A percentile compares a stretch with the other conserved stretches of the same genome.
Evolutionary conservation across 2,797 vertebrate genomes (phyloP).

Genomic region (Poecilia gillii): DNA sequence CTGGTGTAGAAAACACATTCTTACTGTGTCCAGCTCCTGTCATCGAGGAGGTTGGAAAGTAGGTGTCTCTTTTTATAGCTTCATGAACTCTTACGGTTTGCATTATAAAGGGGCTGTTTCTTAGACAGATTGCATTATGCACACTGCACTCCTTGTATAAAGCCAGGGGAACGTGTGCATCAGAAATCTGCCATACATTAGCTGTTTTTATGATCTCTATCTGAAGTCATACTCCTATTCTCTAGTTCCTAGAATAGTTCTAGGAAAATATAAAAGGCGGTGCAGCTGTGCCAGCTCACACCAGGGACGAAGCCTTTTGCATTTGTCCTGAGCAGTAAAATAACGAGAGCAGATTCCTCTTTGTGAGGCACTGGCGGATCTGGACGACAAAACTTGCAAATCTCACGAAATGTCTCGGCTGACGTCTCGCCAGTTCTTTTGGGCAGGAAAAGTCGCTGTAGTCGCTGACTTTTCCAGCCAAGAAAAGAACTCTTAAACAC

Average conservation of each 20-base stretch:
- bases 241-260: constrained; percentile 40
- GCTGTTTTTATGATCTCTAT: constrained; percentile 56
- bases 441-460: neutral
- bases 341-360: constrained; percentile 2
- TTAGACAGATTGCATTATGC: neutral
- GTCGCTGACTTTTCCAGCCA: neutral
- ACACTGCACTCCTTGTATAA: constrained; percentile 13
- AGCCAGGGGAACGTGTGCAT: constrained; percentile 18
- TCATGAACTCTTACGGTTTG: neutral
- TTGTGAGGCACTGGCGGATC: neutral
- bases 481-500: neutral
- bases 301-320: constrained; percentile 25
- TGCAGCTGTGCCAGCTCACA: constrained; percentile 38
- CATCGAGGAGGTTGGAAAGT: constrained; percentile 88
- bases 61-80: constrained; percentile 68
- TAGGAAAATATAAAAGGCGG: constrained; percentile 34
- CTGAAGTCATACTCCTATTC: constrained; percentile 58
- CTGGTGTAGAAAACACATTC: constrained; percentile 80
- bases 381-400: neutral
- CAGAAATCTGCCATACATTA: constrained; percentile 61
- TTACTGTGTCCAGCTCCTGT: constrained; percentile 89
- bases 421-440: neutral
- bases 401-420: neutral
- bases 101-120: neutral
- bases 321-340: constrained; percentile 35